Conservation (phyloP, 2,113 vertebrate species). For the Hyperopisus bebe region DNA sequence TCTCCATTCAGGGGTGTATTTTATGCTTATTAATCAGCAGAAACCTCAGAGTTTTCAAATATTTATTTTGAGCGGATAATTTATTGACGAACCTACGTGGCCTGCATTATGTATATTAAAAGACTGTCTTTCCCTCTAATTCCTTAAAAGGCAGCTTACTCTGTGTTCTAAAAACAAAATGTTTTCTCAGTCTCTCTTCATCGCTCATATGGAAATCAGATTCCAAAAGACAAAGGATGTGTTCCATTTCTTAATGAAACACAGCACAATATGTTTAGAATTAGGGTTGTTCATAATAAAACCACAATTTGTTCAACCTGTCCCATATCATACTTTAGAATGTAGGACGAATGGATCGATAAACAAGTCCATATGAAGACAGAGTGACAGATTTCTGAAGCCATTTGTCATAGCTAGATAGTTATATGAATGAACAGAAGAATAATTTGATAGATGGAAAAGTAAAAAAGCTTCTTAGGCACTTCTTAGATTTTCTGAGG, state of each 20-base stretch:
- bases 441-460: not conserved
- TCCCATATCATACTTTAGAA: not conserved
- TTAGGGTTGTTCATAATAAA: no score
- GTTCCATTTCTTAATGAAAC: not conserved
- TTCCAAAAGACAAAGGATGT: not conserved
- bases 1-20: not conserved
- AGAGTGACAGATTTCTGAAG: not conserved
- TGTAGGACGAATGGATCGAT: not conserved
- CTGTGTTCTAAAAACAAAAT: not conserved
- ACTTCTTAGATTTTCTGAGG: not conserved
- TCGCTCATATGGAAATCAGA: not conserved
- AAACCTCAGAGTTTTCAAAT: conserved; percentile 3
- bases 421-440: not conserved
- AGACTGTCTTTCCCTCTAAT: not conserved
- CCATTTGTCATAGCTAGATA: not conserved
- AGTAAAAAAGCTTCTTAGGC: not conserved
- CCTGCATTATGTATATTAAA: not conserved
- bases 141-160: not conserved
- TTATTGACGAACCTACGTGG: not conserved
- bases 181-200: not conserved
- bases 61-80: not conserved
- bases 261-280: not conserved
- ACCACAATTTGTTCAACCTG: not conserved
- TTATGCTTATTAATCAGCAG: not conserved
- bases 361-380: not conserved